These are phyloP conservation scores for Acrossocheilus fasciatus DNA, from an alignment of 2,797 vertebrate genomes.

Conservation along the genomic window DNA sequence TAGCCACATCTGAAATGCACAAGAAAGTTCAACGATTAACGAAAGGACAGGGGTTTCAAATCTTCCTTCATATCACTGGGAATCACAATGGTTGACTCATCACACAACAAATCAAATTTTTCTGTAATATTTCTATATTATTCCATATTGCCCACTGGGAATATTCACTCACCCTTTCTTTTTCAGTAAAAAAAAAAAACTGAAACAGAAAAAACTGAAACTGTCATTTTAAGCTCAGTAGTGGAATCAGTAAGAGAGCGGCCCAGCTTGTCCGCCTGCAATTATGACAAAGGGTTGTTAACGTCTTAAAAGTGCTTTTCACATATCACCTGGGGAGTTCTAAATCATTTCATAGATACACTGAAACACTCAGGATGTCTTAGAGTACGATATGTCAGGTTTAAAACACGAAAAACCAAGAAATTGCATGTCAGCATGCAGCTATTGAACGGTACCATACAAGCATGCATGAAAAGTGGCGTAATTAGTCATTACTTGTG, in stretches of 20 bases:
- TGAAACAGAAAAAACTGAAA: not conserved
- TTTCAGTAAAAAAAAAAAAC: not conserved
- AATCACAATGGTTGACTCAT: not conserved
- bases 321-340: not conserved
- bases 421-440: constrained; percentile 14
- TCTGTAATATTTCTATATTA: not conserved
- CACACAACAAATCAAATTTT: not conserved
- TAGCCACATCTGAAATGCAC: not conserved
- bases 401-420: constrained; percentile 20
- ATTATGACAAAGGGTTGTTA: constrained; percentile 2
- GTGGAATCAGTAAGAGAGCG: not conserved
- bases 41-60: not conserved
- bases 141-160: not conserved
- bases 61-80: not conserved
- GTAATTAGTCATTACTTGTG: constrained; percentile 42
- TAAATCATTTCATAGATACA: not conserved
- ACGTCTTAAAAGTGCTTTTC: constrained; percentile 19
- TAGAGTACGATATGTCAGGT: not conserved
- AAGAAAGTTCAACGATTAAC: not conserved
- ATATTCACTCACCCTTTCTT: not conserved
- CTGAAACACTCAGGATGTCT: not conserved
- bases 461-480: constrained; percentile 1
- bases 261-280: not conserved
- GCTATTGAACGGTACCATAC: constrained; percentile 10
- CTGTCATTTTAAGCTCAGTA: not conserved